Conservation (phyloP, 2,113 vertebrate genomes). For the Cheirogaleus medius region DNA sequence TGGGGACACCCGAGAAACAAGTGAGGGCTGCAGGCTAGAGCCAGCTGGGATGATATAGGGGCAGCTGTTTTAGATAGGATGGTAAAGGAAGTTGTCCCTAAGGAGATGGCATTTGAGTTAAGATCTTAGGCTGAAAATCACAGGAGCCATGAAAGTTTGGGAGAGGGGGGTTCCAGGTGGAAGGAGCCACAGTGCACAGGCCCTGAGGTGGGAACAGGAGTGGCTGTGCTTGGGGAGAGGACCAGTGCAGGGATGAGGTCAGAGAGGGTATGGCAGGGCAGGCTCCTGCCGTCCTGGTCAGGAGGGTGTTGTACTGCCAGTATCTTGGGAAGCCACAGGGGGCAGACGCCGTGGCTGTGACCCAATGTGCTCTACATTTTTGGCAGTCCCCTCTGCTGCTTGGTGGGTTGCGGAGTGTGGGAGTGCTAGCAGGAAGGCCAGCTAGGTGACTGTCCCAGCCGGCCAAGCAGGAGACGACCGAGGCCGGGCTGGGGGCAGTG, state of each 20-base stretch:
- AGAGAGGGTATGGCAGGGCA: not conserved
- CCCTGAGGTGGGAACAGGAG: not conserved
- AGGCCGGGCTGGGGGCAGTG: not conserved
- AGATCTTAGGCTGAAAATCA: not conserved
- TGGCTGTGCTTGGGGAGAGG: not conserved
- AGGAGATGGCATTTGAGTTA: not conserved
- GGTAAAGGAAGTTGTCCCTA: not conserved
- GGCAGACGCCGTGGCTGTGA: accelerated
- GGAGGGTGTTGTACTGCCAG: accelerated
- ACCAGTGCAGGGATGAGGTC: not conserved
- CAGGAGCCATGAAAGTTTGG: accelerated
- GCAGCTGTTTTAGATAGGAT: not conserved
- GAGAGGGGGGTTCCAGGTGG: accelerated
- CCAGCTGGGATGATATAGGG: not conserved
- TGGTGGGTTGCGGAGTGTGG: accelerated
- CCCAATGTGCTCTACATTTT: not conserved
- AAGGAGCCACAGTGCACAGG: not conserved
- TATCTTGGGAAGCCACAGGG: not conserved
- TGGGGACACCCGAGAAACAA: accelerated
- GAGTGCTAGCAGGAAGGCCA: not conserved
- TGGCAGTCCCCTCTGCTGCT: not conserved
- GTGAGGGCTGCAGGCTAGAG: not conserved
- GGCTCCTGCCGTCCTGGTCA: accelerated
- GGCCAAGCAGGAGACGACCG: accelerated
- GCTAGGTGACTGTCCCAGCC: not conserved